Base-by-base conservation (phyloP, 2,797 vertebrate species). In the Acanthurus tractus region DNA sequence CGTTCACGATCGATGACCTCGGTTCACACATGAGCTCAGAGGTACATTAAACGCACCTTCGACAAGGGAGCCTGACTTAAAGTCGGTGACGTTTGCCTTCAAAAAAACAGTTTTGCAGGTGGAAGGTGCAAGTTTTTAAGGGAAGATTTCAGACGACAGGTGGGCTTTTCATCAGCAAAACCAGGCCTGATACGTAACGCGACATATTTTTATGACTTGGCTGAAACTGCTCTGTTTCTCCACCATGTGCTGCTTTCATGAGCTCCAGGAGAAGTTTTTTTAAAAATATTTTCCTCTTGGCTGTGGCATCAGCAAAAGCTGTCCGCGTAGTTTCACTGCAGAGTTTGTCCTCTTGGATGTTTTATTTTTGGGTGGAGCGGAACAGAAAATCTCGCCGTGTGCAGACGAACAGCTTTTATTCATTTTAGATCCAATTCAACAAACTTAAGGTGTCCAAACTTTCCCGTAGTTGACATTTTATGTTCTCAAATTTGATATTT, bases 401-500 rank as follows among this genome's bases (percentile, higher is more conserved):
- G 52, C 67, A 54, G 76, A 54, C 10, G 67, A 79, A 0, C 0
- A 29, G 11, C 18, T 71, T 23, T 25, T 59, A 63, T 64, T 49
- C 18, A n/a, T 38, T 40, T 54, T 14, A 75, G n/a, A 49, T 46
- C n/a, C 23, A 17, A 45, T 3, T 23, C 6, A 45, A 40, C 12
- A 8, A 23, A 42, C 12, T 58, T 53, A 20, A 11, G 0, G 8
- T 1, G 8, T 14, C 36, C 49, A 50, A 11, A 56, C 13, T 9
- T 38, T 25, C 10, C 2, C 1, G n/a, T 40, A 12, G 11, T 40
- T 40, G 2, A 44, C 17, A 10, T 2, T 50, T 38, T 48, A 40
- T 3, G 0, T 46, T 46, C 54, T 34, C 29, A 40, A 0, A 36
- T 52, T 13, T 45, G 1, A 36, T 36, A 23, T 62, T 56, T 8